Percentiles rank a stretch among this genome's conserved stretches.
phyloP scores from a whole-genome alignment of 2,888 invertebrate genomes.

The Meghimatium bilineatum region DNA sequence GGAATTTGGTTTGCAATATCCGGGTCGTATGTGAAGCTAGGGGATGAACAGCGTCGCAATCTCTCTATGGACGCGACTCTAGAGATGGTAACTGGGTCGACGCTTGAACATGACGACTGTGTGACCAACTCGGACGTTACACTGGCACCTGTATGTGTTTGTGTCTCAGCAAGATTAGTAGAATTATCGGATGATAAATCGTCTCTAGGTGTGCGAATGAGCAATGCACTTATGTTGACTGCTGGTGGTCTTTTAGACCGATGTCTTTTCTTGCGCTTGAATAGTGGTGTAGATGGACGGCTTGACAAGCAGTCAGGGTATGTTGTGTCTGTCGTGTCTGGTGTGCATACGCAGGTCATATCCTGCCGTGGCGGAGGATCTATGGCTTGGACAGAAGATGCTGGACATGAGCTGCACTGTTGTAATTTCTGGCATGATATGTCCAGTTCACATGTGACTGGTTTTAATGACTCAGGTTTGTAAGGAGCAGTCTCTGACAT shows the following conservation, averaged over 20 bases:
- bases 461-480: not conserved
- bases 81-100: not conserved
- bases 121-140: not conserved
- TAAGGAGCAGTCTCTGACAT: not conserved
- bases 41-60: conserved; percentile 34
- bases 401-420: not conserved
- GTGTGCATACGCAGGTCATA: not conserved
- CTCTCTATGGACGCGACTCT: conserved; percentile 27
- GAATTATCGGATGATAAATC: not conserved
- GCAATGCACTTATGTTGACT: not conserved
- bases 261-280: conserved; percentile 12
- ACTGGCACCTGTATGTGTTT: not conserved
- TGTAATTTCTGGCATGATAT: not conserved
- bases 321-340: not conserved
- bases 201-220: not conserved
- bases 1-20: conserved; percentile 34
- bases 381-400: not conserved
- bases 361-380: not conserved
- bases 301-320: not conserved
- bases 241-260: not conserved
- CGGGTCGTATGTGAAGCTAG: conserved; percentile 33
- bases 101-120: not conserved
- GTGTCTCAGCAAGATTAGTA: not conserved
- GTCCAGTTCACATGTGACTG: not conserved
- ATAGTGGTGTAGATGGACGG: not conserved